Evolutionary conservation across 2,797 vertebrate species (phyloP), one percentile per base, ranked within the genome.

Genomic region (Sebastes jordani): DNA sequence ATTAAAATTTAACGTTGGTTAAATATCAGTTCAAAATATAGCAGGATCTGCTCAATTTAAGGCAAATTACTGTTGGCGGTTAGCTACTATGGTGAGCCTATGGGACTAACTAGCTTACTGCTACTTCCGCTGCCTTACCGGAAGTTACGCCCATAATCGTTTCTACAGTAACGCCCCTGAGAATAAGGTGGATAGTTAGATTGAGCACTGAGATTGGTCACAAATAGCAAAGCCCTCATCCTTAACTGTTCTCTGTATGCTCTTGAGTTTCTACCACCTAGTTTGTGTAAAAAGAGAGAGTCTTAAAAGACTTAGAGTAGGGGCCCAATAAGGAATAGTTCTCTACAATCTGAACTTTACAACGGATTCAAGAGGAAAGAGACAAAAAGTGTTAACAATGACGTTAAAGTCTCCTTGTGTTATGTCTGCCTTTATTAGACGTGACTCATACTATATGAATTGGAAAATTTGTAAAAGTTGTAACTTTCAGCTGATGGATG

Each of bases 381-480:
- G 54, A 29, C 23, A n/a, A 18, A n/a, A 59, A 42, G 8, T 59
- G 36, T 18, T 22, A 49, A 49, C 42, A 18, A 49, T 49, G 42
- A 49, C 42, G 9, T 54, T 29, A 30, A 72, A 60, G 38, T 73
- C 11, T 66, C 29, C 4, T 1, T 25, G 36, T 63, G 58, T 29
- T 63, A 18, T 18, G 6, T 68, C 18, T 52, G 52, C 29, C 27
- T 8, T 71, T 30, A 69, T 64, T 59, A 14, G 67, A 68, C 6
- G 1, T 36, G 56, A 68, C 27, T 76, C 58, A 75, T 13, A 55
- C 13, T 20, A 5, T 4, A 27, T 1, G 7, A 68, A 74, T 25
- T 67, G n/a, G 29, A 56, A 74, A n/a, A 69, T 73, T 16, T 36
- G 9, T 72, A 11, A 59, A 66, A 34, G 23, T 59, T 55, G 22